Evolutionary conservation across 2,888 invertebrate species (phyloP).

Genomic region (Hoplodrina blanda): DNA sequence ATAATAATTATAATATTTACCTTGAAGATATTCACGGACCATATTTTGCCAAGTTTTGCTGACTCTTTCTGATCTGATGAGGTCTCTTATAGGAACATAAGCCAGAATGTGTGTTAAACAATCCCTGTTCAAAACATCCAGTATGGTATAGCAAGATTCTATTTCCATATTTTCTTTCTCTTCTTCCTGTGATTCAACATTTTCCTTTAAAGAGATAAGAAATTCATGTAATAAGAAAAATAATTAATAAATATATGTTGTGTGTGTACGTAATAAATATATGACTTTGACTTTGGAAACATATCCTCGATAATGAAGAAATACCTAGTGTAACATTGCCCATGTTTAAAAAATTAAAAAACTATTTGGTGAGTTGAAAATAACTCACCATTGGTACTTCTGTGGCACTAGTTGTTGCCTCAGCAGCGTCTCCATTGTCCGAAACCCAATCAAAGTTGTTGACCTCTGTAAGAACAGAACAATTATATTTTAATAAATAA

Average conservation of each 20-base stretch:
- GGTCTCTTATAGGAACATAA: conserved; percentile 87
- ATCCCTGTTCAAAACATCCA: conserved; percentile 90
- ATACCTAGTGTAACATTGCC: too few species aligned
- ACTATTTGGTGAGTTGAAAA: not conserved
- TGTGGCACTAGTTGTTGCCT: conserved; percentile 53
- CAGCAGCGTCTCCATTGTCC: conserved; percentile 27
- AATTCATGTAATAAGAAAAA: conserved; percentile 3
- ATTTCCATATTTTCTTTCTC: conserved; percentile 26
- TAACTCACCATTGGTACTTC: conserved; percentile 45
- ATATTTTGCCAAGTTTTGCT: conserved; percentile 90
- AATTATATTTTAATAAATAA: too few species aligned
- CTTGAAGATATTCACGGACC: conserved; percentile 86
- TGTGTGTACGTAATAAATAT: too few species aligned
- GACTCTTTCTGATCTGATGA: conserved; percentile 90
- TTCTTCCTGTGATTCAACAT: conserved; percentile 37
- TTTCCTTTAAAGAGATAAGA: conserved; percentile 40
- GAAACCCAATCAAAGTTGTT: conserved; percentile 34
- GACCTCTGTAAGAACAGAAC: conserved; percentile 28
- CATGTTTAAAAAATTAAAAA: too few species aligned
- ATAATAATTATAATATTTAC: conserved; percentile 68
- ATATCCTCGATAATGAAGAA: too few species aligned
- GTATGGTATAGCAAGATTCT: conserved; percentile 67
- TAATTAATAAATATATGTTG: too few species aligned
- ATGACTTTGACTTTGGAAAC: too few species aligned
- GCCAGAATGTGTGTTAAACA: conserved; percentile 89